Conservation (phyloP, 2,113 vertebrate species). For the Mesitornis unicolor region DNA sequence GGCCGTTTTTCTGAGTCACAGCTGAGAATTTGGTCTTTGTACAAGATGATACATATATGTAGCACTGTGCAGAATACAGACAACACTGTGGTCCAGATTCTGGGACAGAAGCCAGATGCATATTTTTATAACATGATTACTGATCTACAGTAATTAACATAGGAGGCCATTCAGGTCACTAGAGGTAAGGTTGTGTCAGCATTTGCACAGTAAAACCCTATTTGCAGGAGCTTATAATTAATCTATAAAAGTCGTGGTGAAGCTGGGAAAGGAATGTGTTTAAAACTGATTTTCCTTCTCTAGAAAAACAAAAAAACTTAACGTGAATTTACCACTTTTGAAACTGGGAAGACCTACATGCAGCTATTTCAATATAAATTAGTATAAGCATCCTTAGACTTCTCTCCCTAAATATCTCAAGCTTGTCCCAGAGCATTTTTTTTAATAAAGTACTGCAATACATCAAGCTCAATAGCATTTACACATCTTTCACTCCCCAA, state of each 20-base stretch:
- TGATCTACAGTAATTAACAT: background rate
- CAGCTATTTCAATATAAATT: background rate
- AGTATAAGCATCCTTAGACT: background rate
- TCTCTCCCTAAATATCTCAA: background rate
- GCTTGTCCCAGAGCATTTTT: background rate
- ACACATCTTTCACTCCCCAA: background rate
- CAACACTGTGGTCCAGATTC: background rate
- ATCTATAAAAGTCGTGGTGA: background rate
- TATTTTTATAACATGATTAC: constrained; percentile 23
- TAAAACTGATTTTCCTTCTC: background rate
- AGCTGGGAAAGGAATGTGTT: constrained; percentile 8
- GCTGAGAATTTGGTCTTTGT: background rate
- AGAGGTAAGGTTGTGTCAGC: constrained; percentile 6
- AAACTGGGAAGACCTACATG: background rate
- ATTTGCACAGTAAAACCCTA: background rate
- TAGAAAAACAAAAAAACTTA: background rate
- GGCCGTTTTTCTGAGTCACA: background rate
- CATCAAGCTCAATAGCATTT: background rate
- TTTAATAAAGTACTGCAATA: background rate
- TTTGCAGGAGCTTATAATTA: constrained; percentile 41
- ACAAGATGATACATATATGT: background rate
- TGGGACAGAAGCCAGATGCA: background rate
- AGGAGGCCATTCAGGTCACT: background rate
- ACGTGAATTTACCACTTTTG: background rate
- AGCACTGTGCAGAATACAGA: background rate